Evolutionary conservation across 2,888 invertebrate species (phyloP).

Genomic region (Tachystola acroxantha): DNA sequence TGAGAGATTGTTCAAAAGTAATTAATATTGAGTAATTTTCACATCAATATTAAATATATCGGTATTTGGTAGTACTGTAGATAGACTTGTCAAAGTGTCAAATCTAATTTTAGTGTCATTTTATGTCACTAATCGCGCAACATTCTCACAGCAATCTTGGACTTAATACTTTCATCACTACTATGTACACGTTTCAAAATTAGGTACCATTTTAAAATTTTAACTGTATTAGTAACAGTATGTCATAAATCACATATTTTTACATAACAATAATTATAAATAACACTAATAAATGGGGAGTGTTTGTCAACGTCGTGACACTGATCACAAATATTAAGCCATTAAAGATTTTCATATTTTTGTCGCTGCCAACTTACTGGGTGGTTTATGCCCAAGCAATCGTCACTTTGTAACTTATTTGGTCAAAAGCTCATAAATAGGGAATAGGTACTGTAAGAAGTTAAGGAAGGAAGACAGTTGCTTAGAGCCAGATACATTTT

Average conservation of each 20-base stretch:
- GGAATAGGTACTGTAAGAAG: not conserved
- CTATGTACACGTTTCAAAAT: conserved; percentile 17
- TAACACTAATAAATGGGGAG: conserved; percentile 23
- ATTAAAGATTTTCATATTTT: conserved; percentile 3
- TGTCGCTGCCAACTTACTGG: no score
- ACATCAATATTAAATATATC: not conserved
- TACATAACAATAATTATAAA: conserved; percentile 25
- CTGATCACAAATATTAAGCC: conserved; percentile 24
- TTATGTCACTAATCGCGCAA: conserved; percentile 13
- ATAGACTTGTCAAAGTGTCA: not conserved
- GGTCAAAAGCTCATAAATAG: no score
- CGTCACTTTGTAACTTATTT: no score
- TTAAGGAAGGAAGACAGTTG: conserved; percentile 8
- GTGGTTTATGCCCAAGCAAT: no score
- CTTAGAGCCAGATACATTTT: not conserved
- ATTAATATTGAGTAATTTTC: not conserved
- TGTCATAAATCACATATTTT: conserved; percentile 33
- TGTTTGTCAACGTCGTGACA: conserved; percentile 12
- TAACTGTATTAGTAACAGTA: conserved; percentile 33
- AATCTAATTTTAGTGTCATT: conserved; percentile 16
- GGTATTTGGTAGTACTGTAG: no score
- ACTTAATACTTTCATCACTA: conserved; percentile 6
- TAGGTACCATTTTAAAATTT: conserved; percentile 18
- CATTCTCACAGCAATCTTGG: conserved; percentile 36
- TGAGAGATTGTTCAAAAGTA: conserved; percentile 2